Evolutionary conservation across 2,888 invertebrate genomes (phyloP), one percentile per base, ranked within the genome.

Genomic region (Xestoiulus laeticollis): DNA sequence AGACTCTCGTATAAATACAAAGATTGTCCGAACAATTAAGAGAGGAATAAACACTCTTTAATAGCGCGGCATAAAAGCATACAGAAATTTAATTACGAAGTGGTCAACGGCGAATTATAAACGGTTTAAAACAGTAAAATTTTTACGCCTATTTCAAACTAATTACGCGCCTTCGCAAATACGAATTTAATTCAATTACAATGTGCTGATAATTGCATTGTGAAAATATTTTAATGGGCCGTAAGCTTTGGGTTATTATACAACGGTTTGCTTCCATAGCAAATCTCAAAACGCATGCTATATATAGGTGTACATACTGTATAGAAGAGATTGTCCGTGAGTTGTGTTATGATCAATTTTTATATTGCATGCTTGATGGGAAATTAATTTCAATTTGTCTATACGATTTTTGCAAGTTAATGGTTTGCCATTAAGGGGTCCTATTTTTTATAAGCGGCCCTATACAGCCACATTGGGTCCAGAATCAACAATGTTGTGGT

Each of bases 101-200:
- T 68, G 68, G 68, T 68, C 68, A 68, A 26, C 68, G 68, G 68
- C 26, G 68, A 68, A 68, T 68, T 68, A 68, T 68, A 26, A 68
- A 68, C 68, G 26, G 26, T 68, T 68, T 68, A 68, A 68, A 68
- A 26, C 68, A 68, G 68, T 68, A 59, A 68, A 68, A 68, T 10
- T n/a, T 26, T 68, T 68, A 68, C 68, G 68, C 68, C 26, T 12
- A 68, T 68, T 68, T 68, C 68, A 26, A 68, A 26, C 68, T 26
- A 68, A 68, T 68, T 68, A 68, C 26, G 68, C 68, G 68, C 68
- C 12, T 68, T 68, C 68, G 68, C n/a, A 68, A 26, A 68, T 68
- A 68, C 26, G 68, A 26, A 68, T 68, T 68, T 68, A 68, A 68
- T 68, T 68, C 68, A 68, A 68, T 68, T 68, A 68, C 68, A 68